These are phyloP conservation scores for Lophura swinhoii DNA, from an alignment of 2,797 vertebrate genomes.

Conservation along the genomic window DNA sequence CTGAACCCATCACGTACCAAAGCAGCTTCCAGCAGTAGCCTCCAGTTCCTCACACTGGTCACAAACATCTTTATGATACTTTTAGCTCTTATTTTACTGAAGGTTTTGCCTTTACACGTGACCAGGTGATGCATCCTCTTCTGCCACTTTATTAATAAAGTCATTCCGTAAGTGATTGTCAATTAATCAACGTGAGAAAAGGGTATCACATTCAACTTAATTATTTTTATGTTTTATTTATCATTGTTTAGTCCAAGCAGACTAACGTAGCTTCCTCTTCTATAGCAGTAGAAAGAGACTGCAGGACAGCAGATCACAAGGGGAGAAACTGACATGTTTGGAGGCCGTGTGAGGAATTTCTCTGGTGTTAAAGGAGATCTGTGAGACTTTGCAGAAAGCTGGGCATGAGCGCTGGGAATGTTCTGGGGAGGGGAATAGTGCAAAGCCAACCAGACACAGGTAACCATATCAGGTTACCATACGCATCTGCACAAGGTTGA, in stretches of 20 bases:
- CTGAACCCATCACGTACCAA: neutral
- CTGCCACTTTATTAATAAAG: neutral
- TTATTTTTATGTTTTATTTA: neutral
- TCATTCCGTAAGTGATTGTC: neutral
- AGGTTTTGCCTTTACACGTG: neutral
- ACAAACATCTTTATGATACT: neutral
- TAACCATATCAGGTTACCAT: neutral
- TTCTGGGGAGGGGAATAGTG: neutral
- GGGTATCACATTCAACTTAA: neutral
- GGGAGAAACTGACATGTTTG: neutral
- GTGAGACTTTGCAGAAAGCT: neutral
- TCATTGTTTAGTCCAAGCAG: neutral
- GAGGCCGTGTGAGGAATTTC: neutral
- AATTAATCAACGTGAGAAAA: neutral
- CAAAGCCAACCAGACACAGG: neutral
- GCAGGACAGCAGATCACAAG: neutral
- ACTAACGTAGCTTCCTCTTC: rapidly evolving
- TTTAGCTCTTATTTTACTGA: neutral
- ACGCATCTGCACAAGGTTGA: neutral
- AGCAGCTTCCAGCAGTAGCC: neutral
- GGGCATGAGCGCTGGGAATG: rapidly evolving
- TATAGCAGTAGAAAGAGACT: neutral
- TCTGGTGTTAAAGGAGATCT: neutral
- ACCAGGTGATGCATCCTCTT: neutral
- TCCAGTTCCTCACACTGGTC: neutral